These are phyloP conservation scores for Tipula lateralis DNA, from an alignment of 2,888 invertebrate species.

Conservation along the genomic window DNA sequence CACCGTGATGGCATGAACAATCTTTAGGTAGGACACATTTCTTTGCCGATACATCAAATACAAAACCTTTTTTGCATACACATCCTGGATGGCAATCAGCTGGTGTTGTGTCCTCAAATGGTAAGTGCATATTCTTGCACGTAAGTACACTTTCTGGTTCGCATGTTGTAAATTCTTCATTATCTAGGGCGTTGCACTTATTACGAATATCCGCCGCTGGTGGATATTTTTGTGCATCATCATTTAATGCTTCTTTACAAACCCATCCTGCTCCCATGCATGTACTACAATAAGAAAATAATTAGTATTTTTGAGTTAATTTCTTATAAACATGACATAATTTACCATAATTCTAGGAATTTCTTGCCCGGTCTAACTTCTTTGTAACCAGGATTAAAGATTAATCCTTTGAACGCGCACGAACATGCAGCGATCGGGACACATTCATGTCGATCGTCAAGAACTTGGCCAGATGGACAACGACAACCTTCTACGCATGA, in stretches of 20 bases:
- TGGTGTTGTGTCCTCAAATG: slow-evolving; percentile 51
- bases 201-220: slow-evolving; percentile 59
- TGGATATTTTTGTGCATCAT: slow-evolving; percentile 61
- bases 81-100: slow-evolving; percentile 74
- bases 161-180: slow-evolving; percentile 74
- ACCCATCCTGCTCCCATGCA: slow-evolving; percentile 70
- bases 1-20: slow-evolving; percentile 89
- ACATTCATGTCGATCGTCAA: slow-evolving; percentile 65
- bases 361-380: slow-evolving; percentile 67
- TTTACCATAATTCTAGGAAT: slow-evolving; percentile 67
- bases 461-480: slow-evolving; percentile 71
- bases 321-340: too few relatives aligned
- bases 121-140: slow-evolving; percentile 79
- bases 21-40: slow-evolving; percentile 63
- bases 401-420: slow-evolving; percentile 66
- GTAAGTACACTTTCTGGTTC: slow-evolving; percentile 70
- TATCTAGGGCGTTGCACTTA: slow-evolving; percentile 59
- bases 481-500: slow-evolving; percentile 86
- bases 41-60: slow-evolving; percentile 60
- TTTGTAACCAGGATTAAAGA: slow-evolving; percentile 69
- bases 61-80: slow-evolving; percentile 69
- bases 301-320: neutral
- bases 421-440: slow-evolving; percentile 71
- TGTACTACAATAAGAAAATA: slow-evolving; percentile 49
- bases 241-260: slow-evolving; percentile 60